A percentile compares a stretch with the other conserved stretches of the same genome.
Evolutionary conservation across 2,113 vertebrate genomes (phyloP).

Genomic region (Phylloscopus trochiloides): DNA sequence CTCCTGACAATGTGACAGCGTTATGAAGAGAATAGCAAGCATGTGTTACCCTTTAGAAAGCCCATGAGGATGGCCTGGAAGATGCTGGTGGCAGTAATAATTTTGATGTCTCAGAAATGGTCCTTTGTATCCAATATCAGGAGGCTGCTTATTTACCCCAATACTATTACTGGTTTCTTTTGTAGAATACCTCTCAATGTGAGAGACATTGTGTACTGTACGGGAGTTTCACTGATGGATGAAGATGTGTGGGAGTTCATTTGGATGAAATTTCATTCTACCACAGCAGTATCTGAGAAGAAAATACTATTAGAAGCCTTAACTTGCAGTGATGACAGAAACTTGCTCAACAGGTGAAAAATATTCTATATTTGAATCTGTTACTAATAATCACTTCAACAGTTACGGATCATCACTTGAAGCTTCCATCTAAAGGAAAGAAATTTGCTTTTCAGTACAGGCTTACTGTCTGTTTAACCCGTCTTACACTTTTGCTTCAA

Average conservation of each 20-base stretch:
- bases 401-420: background rate
- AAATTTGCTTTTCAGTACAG: background rate
- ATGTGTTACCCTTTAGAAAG: background rate
- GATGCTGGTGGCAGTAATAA: background rate
- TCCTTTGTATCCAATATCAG: background rate
- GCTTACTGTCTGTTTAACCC: background rate
- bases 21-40: background rate
- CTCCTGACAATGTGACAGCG: background rate
- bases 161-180: slow-evolving; percentile 17
- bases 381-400: background rate
- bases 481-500: background rate
- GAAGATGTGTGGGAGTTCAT: slow-evolving; percentile 99
- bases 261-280: slow-evolving; percentile 99
- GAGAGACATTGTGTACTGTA: slow-evolving; percentile 96
- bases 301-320: slow-evolving; percentile 95
- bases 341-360: slow-evolving; percentile 88
- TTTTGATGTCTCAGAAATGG: background rate
- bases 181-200: slow-evolving; percentile 93
- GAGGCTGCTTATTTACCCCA: slow-evolving; percentile 26
- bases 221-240: slow-evolving; percentile 94
- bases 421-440: background rate
- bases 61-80: background rate
- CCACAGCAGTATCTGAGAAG: slow-evolving; percentile 90
- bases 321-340: slow-evolving; percentile 93
- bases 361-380: background rate